A percentile compares a stretch with the other conserved stretches of the same genome.
Evolutionary conservation across 1,140 invertebrate species (phyloP).

Genomic region (Anastrepha ludens): DNA sequence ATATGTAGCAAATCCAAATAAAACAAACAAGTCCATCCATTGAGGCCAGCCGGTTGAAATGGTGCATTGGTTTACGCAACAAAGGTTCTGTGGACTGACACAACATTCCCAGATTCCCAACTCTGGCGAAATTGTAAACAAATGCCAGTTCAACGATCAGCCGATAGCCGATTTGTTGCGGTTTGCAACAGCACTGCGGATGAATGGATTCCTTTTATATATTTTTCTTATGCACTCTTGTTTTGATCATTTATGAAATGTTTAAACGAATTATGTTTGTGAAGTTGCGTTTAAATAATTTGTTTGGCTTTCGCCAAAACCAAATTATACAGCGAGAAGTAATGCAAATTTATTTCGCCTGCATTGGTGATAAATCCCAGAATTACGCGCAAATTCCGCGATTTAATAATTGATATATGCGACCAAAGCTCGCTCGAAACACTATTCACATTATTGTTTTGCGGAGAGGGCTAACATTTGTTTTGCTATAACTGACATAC

Average conservation of each 20-base stretch:
- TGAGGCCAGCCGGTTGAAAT: not conserved
- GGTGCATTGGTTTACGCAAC: not conserved
- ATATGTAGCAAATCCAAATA: slow-evolving; percentile 1
- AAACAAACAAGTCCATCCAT: slow-evolving; percentile 42
- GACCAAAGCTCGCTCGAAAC: too few species aligned
- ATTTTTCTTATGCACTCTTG: not conserved
- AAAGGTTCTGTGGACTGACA: slow-evolving; percentile 24
- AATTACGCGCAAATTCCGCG: too few species aligned
- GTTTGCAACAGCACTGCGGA: not conserved
- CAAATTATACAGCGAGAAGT: not conserved
- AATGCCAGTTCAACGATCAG: not conserved
- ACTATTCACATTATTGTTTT: too few species aligned
- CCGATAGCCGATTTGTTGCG: slow-evolving; percentile 37
- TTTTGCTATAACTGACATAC: too few species aligned
- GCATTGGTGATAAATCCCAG: not conserved
- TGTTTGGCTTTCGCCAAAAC: not conserved
- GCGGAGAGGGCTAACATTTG: too few species aligned
- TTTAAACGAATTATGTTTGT: not conserved
- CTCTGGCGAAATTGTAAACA: slow-evolving; percentile 44
- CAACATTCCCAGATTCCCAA: slow-evolving; percentile 31
- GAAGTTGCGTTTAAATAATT: not conserved
- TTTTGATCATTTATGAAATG: slow-evolving; percentile 7
- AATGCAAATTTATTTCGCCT: not conserved
- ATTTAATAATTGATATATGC: too few species aligned
- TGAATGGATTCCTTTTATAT: not conserved